These are phyloP conservation scores for Rhodeus uyekii DNA, from an alignment of 2,797 vertebrate genomes.

Conservation along the genomic window DNA sequence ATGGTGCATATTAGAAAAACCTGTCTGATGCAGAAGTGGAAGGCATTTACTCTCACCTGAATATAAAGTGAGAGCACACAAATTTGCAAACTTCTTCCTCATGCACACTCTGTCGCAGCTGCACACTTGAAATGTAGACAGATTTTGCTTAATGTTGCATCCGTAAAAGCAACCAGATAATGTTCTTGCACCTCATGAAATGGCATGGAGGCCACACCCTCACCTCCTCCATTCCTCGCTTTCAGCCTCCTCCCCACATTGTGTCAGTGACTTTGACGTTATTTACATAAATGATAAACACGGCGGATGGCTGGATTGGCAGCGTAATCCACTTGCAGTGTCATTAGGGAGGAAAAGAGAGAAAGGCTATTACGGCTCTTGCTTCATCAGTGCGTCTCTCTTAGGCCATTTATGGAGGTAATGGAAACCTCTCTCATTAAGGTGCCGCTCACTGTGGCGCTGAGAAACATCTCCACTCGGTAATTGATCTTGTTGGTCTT, in stretches of 20 bases:
- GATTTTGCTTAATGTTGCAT: background rate
- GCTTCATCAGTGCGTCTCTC: constrained; percentile 63
- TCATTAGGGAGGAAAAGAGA: constrained; percentile 65
- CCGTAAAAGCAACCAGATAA: background rate
- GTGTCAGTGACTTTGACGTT: constrained; percentile 63
- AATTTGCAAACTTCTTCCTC: background rate
- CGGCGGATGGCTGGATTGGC: constrained; percentile 55
- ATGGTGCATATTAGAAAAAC: constrained; percentile 75
- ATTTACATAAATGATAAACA: constrained; percentile 68
- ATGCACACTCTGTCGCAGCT: background rate
- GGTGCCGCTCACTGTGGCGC: constrained; percentile 56
- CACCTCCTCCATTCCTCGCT: background rate
- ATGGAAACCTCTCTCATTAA: constrained; percentile 67
- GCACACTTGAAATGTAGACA: background rate
- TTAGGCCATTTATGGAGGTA: constrained; percentile 70
- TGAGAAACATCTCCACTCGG: constrained; percentile 60
- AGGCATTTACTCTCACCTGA: constrained; percentile 66
- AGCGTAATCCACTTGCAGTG: constrained; percentile 65
- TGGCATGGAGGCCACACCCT: constrained; percentile 1
- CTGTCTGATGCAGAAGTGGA: constrained; percentile 76
- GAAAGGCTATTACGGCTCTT: constrained; percentile 59
- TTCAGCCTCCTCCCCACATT: constrained; percentile 14
- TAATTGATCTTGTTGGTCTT: constrained; percentile 81
- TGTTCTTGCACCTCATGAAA: background rate
- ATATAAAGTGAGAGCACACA: constrained; percentile 65